Percentiles rank a stretch among this genome's conserved stretches.
These are phyloP conservation scores for Mellilla xanthometata DNA, from an alignment of 2,888 invertebrate genomes.

Conservation along the genomic window DNA sequence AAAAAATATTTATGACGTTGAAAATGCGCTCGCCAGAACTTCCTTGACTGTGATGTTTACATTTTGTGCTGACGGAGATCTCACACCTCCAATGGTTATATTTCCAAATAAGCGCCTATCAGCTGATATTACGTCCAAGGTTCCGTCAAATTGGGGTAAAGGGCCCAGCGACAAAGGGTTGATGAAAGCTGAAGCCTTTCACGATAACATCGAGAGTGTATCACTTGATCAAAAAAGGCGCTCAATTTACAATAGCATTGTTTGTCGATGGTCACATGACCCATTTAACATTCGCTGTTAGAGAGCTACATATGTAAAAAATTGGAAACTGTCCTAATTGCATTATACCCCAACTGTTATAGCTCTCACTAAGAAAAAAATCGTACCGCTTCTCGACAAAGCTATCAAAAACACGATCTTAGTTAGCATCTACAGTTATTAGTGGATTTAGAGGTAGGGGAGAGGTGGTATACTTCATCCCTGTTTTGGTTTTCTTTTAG, in stretches of 20 bases:
- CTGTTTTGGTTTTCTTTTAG: too few relatives aligned
- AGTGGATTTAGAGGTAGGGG: constrained; percentile 12
- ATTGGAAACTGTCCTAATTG: background rate
- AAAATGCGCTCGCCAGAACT: constrained; percentile 44
- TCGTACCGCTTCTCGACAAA: constrained; percentile 1
- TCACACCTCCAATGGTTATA: constrained; percentile 38
- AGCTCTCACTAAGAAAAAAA: background rate
- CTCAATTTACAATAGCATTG: too few relatives aligned
- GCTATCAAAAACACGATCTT: background rate
- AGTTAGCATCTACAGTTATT: background rate
- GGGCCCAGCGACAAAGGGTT: too few relatives aligned
- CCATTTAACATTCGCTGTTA: background rate
- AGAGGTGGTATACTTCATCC: too few relatives aligned
- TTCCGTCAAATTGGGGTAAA: too few relatives aligned
- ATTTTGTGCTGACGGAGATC: constrained; percentile 45
- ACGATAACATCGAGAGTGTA: too few relatives aligned
- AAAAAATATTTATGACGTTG: constrained; percentile 52
- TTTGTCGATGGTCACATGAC: too few relatives aligned
- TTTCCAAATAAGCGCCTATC: too few relatives aligned
- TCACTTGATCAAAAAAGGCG: too few relatives aligned
- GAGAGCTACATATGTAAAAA: background rate
- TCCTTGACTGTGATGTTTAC: constrained; percentile 51
- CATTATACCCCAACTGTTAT: background rate
- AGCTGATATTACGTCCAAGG: too few relatives aligned
- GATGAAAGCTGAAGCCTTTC: too few relatives aligned